Conservation (phyloP, 2,113 vertebrate species). For the Pseudonaja textilis region DNA sequence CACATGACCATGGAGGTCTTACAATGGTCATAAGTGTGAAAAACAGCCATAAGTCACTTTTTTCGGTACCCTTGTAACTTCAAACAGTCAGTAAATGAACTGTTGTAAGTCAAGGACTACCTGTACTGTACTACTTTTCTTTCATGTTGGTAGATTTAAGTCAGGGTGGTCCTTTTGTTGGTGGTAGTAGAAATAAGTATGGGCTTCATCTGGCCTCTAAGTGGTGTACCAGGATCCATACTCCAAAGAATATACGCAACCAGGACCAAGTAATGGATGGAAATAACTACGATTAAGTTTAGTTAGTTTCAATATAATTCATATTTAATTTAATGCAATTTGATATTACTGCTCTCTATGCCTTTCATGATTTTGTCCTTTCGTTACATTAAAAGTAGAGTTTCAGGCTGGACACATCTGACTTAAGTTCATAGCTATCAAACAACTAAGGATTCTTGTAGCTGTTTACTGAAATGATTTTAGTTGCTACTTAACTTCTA, state of each 20-base stretch:
- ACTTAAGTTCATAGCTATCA: not conserved
- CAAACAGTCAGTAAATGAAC: not conserved
- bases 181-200: not conserved
- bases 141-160: not conserved
- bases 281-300: not conserved
- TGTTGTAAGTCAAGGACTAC: not conserved
- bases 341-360: not conserved
- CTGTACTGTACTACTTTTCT: not conserved
- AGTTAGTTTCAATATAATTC: not conserved
- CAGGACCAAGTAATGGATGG: not conserved
- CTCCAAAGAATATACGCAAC: not conserved
- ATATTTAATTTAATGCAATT: not conserved
- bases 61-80: not conserved
- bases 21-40: not conserved
- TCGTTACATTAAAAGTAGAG: not conserved
- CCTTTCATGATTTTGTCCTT: not conserved
- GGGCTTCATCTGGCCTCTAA: not conserved
- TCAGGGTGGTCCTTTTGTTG: not conserved
- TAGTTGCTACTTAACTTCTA: not conserved
- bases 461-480: not conserved
- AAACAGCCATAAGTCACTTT: not conserved
- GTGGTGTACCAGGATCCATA: not conserved
- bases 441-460: not conserved
- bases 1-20: not conserved
- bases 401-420: not conserved